phyloP scores from a whole-genome alignment of 2,888 invertebrate genomes.

The Parasteatoda lunata region DNA sequence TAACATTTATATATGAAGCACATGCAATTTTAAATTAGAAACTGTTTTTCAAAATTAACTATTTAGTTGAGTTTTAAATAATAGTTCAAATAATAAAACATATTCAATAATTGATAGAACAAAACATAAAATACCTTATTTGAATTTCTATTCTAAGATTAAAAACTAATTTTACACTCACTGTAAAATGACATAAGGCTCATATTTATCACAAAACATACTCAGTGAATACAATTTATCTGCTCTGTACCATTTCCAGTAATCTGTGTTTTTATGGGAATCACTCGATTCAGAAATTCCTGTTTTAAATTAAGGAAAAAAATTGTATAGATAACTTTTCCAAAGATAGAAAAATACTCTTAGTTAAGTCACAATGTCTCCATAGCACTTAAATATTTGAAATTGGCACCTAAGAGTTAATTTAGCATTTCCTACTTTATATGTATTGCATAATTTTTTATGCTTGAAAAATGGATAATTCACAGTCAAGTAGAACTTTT shows the following conservation, averaged over 20 bases:
- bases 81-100: not conserved
- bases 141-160: not conserved
- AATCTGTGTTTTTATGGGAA: slow-evolving; percentile 71
- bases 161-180: slow-evolving; percentile 43
- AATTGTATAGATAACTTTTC: slow-evolving; percentile 25
- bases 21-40: no score
- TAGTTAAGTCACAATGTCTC: no score
- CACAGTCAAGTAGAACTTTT: no score
- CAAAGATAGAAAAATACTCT: no score
- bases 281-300: slow-evolving; percentile 70
- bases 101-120: not conserved
- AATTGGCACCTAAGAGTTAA: no score
- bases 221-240: slow-evolving; percentile 68
- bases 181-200: slow-evolving; percentile 71
- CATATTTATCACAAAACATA: slow-evolving; percentile 70
- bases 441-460: no score
- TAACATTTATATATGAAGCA: no score
- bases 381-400: no score
- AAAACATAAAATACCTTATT: not conserved
- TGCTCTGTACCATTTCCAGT: slow-evolving; percentile 71
- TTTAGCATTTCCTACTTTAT: no score
- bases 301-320: slow-evolving; percentile 53
- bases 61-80: not conserved
- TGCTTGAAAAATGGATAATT: no score
- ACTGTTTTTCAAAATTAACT: no score